These are phyloP conservation scores for Stegodyphus dumicola DNA, from an alignment of 1,140 invertebrate species.

Conservation along the genomic window DNA sequence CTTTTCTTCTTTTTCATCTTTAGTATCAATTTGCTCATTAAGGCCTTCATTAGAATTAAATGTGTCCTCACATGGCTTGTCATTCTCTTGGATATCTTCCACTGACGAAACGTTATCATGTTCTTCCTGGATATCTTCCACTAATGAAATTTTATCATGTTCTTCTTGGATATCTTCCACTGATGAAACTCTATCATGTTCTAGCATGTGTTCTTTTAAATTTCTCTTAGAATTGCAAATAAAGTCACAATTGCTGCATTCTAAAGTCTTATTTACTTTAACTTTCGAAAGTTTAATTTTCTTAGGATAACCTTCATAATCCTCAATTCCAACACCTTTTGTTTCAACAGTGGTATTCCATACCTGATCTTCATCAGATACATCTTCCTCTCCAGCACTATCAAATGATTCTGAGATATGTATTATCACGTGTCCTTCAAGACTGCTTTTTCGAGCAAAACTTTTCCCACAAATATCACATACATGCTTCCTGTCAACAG, in stretches of 20 bases:
- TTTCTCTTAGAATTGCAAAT: constrained; percentile 26
- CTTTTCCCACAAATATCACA: constrained; percentile 41
- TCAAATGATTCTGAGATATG: not conserved
- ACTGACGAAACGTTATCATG: not conserved
- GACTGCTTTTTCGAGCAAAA: constrained; percentile 22
- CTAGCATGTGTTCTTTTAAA: constrained; percentile 4
- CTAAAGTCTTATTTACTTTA: not conserved
- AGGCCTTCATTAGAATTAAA: not conserved
- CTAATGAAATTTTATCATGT: too few relatives aligned
- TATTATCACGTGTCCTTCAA: constrained; percentile 29
- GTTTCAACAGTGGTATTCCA: not conserved
- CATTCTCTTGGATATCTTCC: not conserved
- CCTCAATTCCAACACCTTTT: constrained; percentile 22
- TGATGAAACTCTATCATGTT: not conserved
- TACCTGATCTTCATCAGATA: not conserved
- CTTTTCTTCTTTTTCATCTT: not conserved
- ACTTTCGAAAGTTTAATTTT: constrained; percentile 10
- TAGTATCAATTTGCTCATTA: not conserved
- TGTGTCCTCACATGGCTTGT: not conserved
- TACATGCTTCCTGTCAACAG: constrained; percentile 19
- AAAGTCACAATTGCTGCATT: constrained; percentile 34
- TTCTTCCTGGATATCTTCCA: too few relatives aligned
- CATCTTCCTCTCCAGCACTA: not conserved
- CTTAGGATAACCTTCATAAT: not conserved
- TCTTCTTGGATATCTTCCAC: too few relatives aligned